Conservation (phyloP, 2,797 vertebrate genomes). For the Phalloptychus januarius region DNA sequence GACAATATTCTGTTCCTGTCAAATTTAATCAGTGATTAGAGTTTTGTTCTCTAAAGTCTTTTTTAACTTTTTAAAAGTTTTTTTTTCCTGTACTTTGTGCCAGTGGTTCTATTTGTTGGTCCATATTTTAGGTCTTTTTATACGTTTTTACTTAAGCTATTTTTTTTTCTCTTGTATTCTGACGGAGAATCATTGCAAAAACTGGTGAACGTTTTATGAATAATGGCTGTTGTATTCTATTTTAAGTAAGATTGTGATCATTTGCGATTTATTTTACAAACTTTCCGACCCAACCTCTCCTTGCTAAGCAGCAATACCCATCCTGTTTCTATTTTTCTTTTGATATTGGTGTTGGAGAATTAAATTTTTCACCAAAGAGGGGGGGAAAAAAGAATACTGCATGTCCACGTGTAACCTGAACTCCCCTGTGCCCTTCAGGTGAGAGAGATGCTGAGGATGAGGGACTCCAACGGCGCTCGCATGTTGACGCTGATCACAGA, state of each 20-base stretch:
- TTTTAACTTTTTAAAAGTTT: not conserved
- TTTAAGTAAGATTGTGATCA: not conserved
- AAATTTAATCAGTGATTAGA: not conserved
- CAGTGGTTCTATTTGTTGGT: not conserved
- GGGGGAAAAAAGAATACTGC: not conserved
- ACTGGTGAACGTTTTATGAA: not conserved
- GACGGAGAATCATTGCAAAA: not conserved
- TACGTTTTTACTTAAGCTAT: not conserved
- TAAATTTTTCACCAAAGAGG: fast-evolving
- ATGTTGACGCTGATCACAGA: slow-evolving; percentile 97
- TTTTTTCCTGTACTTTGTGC: too few relatives aligned
- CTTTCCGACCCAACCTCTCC: not conserved
- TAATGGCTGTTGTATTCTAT: not conserved
- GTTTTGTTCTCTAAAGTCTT: not conserved
- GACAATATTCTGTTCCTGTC: not conserved
- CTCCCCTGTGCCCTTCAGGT: slow-evolving; percentile 78
- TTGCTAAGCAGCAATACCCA: not conserved
- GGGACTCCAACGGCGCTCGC: slow-evolving; percentile 95
- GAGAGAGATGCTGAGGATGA: slow-evolving; percentile 97
- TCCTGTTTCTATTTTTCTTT: not conserved
- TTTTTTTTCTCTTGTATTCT: not conserved
- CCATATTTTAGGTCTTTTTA: not conserved
- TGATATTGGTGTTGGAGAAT: not conserved
- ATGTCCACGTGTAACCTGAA: slow-evolving; percentile 21
- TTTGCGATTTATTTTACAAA: not conserved